Conservation (phyloP, 2,797 vertebrate genomes). For the Oreochromis mossambicus region DNA sequence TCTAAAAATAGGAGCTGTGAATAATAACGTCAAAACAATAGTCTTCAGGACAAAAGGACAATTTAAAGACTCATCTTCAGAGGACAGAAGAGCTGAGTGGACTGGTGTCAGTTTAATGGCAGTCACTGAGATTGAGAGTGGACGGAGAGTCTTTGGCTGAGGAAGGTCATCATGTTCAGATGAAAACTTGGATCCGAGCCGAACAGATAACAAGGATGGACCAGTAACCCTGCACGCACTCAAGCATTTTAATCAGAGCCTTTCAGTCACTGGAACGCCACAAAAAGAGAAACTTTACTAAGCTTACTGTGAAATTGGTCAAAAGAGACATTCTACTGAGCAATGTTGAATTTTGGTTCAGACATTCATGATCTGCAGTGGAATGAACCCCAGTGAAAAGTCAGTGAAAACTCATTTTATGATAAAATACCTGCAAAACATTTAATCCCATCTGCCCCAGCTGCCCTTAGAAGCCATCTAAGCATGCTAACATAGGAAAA, state of each 20-base stretch:
- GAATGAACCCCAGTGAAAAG: neutral
- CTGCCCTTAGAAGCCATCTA: neutral
- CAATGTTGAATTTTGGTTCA: neutral
- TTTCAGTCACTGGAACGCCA: neutral
- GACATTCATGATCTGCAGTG: neutral
- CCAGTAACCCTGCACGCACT: neutral
- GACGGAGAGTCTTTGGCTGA: neutral
- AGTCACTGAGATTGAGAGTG: neutral
- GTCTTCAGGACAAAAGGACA: constrained; percentile 30
- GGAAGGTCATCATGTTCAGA: constrained; percentile 1
- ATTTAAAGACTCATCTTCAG: neutral
- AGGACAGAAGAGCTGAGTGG: constrained; percentile 16
- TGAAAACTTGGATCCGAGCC: neutral
- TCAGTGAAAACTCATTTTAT: neutral
- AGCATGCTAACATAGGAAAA: neutral
- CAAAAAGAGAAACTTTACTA: neutral
- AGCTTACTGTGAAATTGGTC: neutral
- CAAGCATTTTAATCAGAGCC: neutral
- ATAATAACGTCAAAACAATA: constrained; percentile 36
- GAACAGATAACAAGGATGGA: neutral
- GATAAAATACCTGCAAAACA: neutral
- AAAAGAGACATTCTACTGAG: neutral
- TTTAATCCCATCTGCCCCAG: neutral
- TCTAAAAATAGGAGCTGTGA: constrained; percentile 51
- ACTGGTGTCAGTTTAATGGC: constrained; percentile 2